Evolutionary conservation across 1,140 invertebrate genomes (phyloP).

Genomic region (Holotrichia oblita): DNA sequence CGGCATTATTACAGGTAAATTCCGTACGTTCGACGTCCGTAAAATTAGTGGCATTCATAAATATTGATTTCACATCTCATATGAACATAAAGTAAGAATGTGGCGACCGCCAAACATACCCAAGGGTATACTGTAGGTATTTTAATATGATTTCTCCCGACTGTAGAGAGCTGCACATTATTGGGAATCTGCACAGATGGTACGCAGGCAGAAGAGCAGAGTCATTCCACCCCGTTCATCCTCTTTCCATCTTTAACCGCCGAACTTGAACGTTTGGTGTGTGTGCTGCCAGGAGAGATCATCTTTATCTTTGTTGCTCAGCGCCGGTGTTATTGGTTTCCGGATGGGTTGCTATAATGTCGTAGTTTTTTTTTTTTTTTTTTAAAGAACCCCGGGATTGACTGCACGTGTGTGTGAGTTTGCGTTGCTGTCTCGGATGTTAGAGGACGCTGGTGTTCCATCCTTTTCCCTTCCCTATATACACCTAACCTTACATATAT

Average conservation of each 20-base stretch:
- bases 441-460: not conserved
- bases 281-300: slow-evolving; percentile 27
- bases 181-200: slow-evolving; percentile 58
- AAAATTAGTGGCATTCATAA: slow-evolving; percentile 45
- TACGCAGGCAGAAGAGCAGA: slow-evolving; percentile 45
- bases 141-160: slow-evolving; percentile 57
- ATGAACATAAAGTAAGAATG: slow-evolving; percentile 56
- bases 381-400: slow-evolving; percentile 46
- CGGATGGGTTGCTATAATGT: slow-evolving; percentile 50
- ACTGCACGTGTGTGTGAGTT: slow-evolving; percentile 37
- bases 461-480: not conserved
- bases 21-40: slow-evolving; percentile 29
- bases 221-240: slow-evolving; percentile 45
- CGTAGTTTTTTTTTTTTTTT: slow-evolving; percentile 47
- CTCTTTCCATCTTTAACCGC: slow-evolving; percentile 21
- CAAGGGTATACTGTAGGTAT: slow-evolving; percentile 56
- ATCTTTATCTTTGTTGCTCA: slow-evolving; percentile 46
- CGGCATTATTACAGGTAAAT: slow-evolving; percentile 25
- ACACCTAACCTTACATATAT: slow-evolving; percentile 14
- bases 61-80: slow-evolving; percentile 51
- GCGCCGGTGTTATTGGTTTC: slow-evolving; percentile 52
- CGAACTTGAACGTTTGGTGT: not conserved
- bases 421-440: not conserved
- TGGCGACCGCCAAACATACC: slow-evolving; percentile 55
- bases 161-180: slow-evolving; percentile 56